Conservation (phyloP, 2,888 invertebrate genomes). For the Andrena flavipes region DNA sequence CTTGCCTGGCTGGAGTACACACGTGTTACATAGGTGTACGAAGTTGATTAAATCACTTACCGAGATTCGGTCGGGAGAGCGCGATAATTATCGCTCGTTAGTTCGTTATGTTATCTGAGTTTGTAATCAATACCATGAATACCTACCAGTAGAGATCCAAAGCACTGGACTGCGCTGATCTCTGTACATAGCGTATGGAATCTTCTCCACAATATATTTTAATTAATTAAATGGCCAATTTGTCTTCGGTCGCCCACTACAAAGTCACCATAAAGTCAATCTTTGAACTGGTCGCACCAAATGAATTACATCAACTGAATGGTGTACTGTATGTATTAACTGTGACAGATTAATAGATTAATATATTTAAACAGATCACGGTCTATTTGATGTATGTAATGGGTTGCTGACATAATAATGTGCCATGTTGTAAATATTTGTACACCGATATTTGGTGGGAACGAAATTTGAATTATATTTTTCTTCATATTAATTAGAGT, state of each 20-base stretch:
- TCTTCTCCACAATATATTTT: constrained; percentile 44
- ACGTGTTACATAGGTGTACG: constrained; percentile 39
- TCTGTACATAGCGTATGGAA: background rate
- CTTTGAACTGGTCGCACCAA: background rate
- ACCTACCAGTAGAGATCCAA: constrained; percentile 56
- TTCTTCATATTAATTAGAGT: no score
- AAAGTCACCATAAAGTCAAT: constrained; percentile 22
- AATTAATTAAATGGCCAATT: constrained; percentile 61
- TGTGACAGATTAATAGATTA: background rate
- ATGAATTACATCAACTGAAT: background rate
- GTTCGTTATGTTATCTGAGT: constrained; percentile 77
- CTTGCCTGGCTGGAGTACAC: constrained; percentile 16
- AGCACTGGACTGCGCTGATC: constrained; percentile 33
- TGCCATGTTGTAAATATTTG: no score
- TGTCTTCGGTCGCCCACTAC: background rate
- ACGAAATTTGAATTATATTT: no score
- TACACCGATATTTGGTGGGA: no score
- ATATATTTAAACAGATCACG: no score
- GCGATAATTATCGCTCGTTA: constrained; percentile 80
- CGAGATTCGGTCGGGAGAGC: constrained; percentile 71
- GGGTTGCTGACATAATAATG: no score
- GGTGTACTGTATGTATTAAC: background rate
- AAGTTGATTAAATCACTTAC: constrained; percentile 78
- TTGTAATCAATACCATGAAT: constrained; percentile 76
- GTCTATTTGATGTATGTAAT: no score